Base-by-base conservation (phyloP, 1,140 invertebrate genomes). In the Polypedilum vanderplanki region DNA sequence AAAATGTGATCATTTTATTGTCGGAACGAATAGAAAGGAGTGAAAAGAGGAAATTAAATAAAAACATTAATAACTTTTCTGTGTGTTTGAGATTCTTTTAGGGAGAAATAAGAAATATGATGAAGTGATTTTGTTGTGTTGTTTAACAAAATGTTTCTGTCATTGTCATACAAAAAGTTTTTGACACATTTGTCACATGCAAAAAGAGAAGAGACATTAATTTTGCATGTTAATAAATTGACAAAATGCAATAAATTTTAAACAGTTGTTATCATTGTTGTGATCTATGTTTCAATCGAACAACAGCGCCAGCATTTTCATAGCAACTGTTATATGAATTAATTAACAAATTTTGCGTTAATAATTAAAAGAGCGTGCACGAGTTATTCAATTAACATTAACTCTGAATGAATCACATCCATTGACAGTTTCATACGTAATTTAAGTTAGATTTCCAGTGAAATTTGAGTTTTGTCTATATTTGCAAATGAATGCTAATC, bases 401-500 rank as follows among this genome's bases (percentile, higher is more conserved):
- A n/a, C n/a, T 57, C 12, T 57, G 46, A 57, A 15, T 57, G 46
- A 57, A 15, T 57, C 46, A 57, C n/a, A 12, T 57, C n/a, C 10
- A 57, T 57, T 57, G 46, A 15, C 46, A 57, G 46, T 57, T 57
- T n/a, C 46, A 57, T 57, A 57, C 46, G n/a, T n/a, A 57, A 57
- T 57, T 57, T 57, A 12, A 57, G n/a, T n/a, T 57, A 57, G 46
- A 57, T 57, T 57, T 57, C 46, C 46, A 57, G 12, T 57, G 46
- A 57, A 57, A n/a, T 57, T 57, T 57, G 4, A n/a, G 17, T 70
- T 18, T 70, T 70, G 65, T 18, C n/a, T 20, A 33, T 33, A 33
- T 70, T 10, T 22, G 65, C 65, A 12, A 70, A 70, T 70, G 17
- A 22, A 70, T 70, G 65, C 20, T 70, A 70, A 70, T 70, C 65